Evolutionary conservation across 2,888 invertebrate species (phyloP), one percentile per base, ranked within the genome.

Genomic region (Phlogophora meticulosa): DNA sequence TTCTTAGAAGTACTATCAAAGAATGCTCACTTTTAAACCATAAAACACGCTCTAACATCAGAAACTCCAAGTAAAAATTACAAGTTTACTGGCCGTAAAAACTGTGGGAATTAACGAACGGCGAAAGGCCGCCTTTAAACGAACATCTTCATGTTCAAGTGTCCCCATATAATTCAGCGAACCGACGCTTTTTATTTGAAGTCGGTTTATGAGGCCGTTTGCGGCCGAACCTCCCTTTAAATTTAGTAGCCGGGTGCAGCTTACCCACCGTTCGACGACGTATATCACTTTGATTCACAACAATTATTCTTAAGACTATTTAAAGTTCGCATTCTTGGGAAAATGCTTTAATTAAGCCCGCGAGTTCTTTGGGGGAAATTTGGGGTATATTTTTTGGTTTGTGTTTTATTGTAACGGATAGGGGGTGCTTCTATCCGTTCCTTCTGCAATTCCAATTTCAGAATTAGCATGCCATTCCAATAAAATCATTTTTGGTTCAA

Each of bases 281-380:
- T 84, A 84, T 86, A 87, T 89, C 84, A 84, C 76, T 81, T 88
- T 89, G 87, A 91, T 90, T 89, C 88, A 82, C 84, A 84, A 85
- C 88, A 88, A 90, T 91, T 90, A 89, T 89, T 87, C 65, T 72
- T 64, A 72, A 77, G 76, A 76, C 83, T 78, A 78, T 86, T 86
- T 81, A 79, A 81, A 81, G 76, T 80, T 52, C 32, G 67, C 45
- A 79, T 81, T 70, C 78, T 81, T 86, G 81, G 81, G 82, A 79
- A 87, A 89, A 91, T 90, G 86, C 28, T 28, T 90, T 91, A 92
- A 92, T 92, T 90, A 89, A 90, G 87, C 87, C 85, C 68, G 83
- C 84, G 86, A 34, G 28, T 61, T 68, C 57, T 32, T 55, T 62
- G 49, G 56, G 51, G 63, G 36, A 59, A 72, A 56, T 43, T 28